Evolutionary conservation across 1,140 invertebrate genomes (phyloP).

Genomic region (Apolygus lucorum): DNA sequence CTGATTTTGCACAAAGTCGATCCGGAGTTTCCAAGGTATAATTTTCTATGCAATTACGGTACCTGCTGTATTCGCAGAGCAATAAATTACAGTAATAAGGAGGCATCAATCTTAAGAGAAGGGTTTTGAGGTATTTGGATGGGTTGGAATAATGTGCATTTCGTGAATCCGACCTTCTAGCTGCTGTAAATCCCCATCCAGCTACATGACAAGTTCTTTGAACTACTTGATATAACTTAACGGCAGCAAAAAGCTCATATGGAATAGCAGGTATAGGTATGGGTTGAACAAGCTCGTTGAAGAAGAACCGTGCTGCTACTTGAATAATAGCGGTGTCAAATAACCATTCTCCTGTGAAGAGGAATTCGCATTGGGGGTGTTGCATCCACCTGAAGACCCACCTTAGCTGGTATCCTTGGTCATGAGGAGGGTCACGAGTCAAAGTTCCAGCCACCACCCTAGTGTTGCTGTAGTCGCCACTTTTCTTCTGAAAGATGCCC

Average conservation of each 20-base stretch:
- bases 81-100: not conserved
- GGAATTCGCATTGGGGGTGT: not conserved
- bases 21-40: not conserved
- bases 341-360: not conserved
- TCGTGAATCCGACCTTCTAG: not conserved
- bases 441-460: not conserved
- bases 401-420: not conserved
- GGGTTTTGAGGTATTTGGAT: not conserved
- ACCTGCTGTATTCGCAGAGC: not conserved
- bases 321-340: not conserved
- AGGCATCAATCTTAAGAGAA: not conserved
- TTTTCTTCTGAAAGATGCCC: not conserved
- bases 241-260: not conserved
- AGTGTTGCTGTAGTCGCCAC: not conserved
- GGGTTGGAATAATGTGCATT: not conserved
- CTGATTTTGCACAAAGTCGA: not conserved
- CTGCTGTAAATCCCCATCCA: not conserved
- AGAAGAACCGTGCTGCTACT: not conserved
- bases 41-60: not conserved
- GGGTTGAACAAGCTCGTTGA: constrained; percentile 1
- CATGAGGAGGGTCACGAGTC: not conserved
- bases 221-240: not conserved
- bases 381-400: not conserved
- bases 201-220: not conserved
- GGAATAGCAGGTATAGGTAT: not conserved